Conservation (phyloP, 2,797 vertebrate species). For the Hippoglossus hippoglossus region DNA sequence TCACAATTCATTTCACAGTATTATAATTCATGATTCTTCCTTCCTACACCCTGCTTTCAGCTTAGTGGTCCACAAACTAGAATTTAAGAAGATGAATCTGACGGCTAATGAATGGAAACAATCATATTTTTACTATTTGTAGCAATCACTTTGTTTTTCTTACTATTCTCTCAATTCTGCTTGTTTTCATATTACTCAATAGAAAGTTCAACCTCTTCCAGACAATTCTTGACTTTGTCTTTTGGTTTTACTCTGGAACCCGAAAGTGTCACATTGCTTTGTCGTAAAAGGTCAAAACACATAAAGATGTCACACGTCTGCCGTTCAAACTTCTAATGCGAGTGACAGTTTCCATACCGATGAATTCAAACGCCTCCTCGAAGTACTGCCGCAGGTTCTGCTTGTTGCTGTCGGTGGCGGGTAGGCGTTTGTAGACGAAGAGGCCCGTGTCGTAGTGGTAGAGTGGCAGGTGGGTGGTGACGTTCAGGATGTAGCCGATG, state of each 20-base stretch:
- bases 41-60: neutral
- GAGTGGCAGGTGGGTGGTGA: slow-evolving; percentile 97
- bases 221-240: neutral
- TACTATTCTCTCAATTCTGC: neutral
- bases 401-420: slow-evolving; percentile 98
- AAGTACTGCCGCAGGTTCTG: slow-evolving; percentile 99
- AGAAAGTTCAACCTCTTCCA: neutral
- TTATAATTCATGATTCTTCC: neutral
- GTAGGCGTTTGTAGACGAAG: slow-evolving; percentile 96
- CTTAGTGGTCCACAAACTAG: neutral
- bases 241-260: neutral
- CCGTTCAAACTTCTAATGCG: slow-evolving; percentile 6
- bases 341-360: slow-evolving; percentile 85
- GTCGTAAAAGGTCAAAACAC: neutral
- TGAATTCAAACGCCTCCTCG: slow-evolving; percentile 99
- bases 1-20: neutral
- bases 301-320: neutral
- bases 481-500: slow-evolving; percentile 94
- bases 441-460: slow-evolving; percentile 95
- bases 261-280: neutral
- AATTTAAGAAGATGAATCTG: neutral
- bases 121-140: neutral
- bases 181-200: neutral
- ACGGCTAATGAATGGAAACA: too few relatives aligned
- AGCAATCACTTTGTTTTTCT: neutral